These are phyloP conservation scores for Oscheius onirici DNA, from an alignment of 2,888 invertebrate genomes.

Conservation along the genomic window DNA sequence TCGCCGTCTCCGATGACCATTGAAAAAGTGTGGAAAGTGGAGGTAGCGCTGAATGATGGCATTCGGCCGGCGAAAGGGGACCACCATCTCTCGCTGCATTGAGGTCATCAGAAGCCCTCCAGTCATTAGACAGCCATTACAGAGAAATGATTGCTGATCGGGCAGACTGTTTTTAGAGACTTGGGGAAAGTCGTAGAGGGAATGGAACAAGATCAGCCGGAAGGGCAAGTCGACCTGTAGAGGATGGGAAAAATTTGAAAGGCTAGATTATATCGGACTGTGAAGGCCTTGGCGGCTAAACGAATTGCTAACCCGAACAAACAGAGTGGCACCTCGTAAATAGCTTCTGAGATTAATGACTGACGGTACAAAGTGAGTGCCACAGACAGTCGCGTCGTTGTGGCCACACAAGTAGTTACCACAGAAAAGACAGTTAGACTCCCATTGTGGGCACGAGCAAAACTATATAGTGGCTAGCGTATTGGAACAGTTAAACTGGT, in stretches of 20 bases:
- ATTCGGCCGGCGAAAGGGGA: background rate
- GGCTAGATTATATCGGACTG: slow-evolving; percentile 17
- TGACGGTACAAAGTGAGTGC: background rate
- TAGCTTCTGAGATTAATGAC: slow-evolving; percentile 19
- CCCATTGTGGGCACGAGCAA: too few species aligned
- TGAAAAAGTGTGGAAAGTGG: slow-evolving; percentile 3
- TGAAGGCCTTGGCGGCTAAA: slow-evolving; percentile 28
- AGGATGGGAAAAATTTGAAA: slow-evolving; percentile 10
- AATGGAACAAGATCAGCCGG: background rate
- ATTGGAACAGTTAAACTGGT: too few species aligned
- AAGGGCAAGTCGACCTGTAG: background rate
- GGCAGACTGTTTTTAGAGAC: too few species aligned
- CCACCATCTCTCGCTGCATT: too few species aligned
- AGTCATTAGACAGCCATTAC: too few species aligned
- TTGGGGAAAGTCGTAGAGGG: background rate
- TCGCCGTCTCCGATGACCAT: slow-evolving; percentile 21
- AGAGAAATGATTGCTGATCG: too few species aligned
- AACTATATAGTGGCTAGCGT: too few species aligned
- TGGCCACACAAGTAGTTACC: too few species aligned
- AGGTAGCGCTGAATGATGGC: slow-evolving; percentile 1
- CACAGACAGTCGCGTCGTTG: too few species aligned
- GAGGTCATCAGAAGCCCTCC: too few species aligned
- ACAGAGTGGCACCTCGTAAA: slow-evolving; percentile 21
- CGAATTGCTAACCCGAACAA: slow-evolving; percentile 29
- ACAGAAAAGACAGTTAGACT: too few species aligned